Conservation (phyloP, 2,888 invertebrate genomes). For the Volucella inflata region DNA sequence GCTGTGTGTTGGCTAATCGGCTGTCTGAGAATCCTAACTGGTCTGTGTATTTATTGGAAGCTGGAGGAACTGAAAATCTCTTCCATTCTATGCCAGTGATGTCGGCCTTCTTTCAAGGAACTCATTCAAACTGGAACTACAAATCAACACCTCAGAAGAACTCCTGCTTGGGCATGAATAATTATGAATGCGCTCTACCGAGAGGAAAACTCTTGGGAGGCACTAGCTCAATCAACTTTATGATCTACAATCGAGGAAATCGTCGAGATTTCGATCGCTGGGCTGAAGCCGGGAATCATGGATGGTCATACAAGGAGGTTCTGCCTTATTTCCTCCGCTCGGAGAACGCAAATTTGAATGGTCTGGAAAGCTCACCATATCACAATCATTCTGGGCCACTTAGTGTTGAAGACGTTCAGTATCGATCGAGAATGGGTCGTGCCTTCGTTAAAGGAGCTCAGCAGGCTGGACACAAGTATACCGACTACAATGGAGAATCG, state of each 20-base stretch:
- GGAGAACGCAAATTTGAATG: conserved; percentile 83
- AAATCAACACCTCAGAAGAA: conserved; percentile 87
- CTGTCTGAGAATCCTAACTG: conserved; percentile 83
- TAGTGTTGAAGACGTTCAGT: conserved; percentile 86
- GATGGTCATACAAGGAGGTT: conserved; percentile 89
- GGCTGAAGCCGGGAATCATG: conserved; percentile 88
- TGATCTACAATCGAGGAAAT: conserved; percentile 91
- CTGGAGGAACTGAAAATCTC: conserved; percentile 84
- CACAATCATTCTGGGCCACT: conserved; percentile 87
- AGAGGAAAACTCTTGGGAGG: conserved; percentile 87
- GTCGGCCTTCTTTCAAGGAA: conserved; percentile 80
- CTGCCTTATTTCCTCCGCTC: conserved; percentile 87
- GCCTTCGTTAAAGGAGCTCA: conserved; percentile 87
- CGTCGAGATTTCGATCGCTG: conserved; percentile 89
- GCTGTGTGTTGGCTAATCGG: conserved; percentile 84
- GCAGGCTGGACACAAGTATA: conserved; percentile 87
- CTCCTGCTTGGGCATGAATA: conserved; percentile 85
- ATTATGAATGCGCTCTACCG: conserved; percentile 84
- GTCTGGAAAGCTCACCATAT: conserved; percentile 84
- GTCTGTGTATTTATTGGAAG: conserved; percentile 85
- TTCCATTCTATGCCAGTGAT: conserved; percentile 81
- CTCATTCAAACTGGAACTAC: conserved; percentile 89
- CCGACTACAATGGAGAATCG: conserved; percentile 88
- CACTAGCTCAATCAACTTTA: conserved; percentile 86
- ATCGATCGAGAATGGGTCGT: conserved; percentile 84